Percentiles rank a stretch among this genome's conserved stretches.
phyloP scores from a whole-genome alignment of 2,888 invertebrate species.

The Ochropleura leucogaster region DNA sequence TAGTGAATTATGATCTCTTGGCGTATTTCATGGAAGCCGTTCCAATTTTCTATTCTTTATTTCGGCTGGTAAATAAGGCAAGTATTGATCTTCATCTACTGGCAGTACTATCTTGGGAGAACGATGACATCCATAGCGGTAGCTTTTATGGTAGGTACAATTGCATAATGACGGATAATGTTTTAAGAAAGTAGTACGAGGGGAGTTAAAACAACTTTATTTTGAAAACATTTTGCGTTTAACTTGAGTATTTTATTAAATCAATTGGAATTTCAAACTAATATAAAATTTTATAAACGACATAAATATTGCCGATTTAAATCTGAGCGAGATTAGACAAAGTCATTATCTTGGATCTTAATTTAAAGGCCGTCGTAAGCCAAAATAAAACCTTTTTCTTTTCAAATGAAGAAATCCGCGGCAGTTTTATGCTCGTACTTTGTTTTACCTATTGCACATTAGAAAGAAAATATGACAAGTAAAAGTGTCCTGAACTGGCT shows the following conservation, averaged over 20 bases:
- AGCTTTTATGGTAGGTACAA: not conserved
- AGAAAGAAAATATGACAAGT: not conserved
- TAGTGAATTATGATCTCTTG: constrained; percentile 28
- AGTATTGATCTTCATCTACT: constrained; percentile 11
- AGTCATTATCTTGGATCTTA: constrained; percentile 24
- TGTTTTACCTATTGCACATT: not conserved
- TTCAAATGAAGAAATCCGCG: not conserved
- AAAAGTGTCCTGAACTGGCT: not conserved
- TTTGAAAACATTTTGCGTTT: not conserved
- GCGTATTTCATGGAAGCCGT: constrained; percentile 4
- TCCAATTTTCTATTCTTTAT: constrained; percentile 2
- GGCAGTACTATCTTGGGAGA: not conserved
- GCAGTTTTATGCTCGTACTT: not conserved
- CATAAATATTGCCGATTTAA: constrained; percentile 9
- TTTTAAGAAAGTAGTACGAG: not conserved
- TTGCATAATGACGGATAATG: not conserved
- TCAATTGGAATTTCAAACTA: not conserved
- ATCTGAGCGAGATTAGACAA: constrained; percentile 15
- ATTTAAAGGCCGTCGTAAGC: constrained; percentile 3
- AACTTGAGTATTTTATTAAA: not conserved
- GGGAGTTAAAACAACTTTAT: not conserved
- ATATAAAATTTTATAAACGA: not conserved
- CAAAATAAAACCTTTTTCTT: constrained; percentile 4
- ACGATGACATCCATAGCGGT: not conserved
- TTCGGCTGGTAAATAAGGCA: constrained; percentile 3